phyloP scores from a whole-genome alignment of 2,113 vertebrate genomes.

The Siniperca chuatsi region DNA sequence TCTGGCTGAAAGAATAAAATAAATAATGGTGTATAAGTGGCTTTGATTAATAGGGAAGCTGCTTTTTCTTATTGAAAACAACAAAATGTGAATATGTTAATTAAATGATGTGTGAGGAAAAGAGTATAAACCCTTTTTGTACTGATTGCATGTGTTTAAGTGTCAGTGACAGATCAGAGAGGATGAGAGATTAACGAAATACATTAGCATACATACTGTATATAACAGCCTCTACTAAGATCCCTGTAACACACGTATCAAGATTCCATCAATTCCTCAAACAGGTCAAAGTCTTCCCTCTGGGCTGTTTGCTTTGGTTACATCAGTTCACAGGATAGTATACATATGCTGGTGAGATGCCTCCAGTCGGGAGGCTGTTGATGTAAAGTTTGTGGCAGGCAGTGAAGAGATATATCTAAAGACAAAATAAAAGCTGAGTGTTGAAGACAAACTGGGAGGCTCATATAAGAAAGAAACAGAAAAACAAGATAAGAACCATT shows the following conservation, averaged over 20 bases:
- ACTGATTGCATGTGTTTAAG: neutral
- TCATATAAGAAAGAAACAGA: neutral
- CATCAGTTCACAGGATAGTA: conserved; percentile 3
- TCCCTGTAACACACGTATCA: no score
- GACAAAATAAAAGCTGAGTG: neutral
- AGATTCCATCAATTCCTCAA: conserved; percentile 12
- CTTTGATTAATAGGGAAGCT: neutral
- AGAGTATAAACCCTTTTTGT: neutral
- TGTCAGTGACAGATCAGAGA: conserved; percentile 7
- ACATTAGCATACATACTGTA: no score
- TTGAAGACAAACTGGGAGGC: neutral
- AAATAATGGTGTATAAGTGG: neutral
- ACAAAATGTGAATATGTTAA: neutral
- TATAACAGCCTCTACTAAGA: no score
- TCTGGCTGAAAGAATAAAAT: neutral
- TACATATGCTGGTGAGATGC: neutral
- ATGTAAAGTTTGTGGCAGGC: neutral
- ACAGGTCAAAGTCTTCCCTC: conserved; percentile 52
- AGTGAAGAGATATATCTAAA: neutral
- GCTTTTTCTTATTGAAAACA: neutral
- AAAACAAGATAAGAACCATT: conserved; percentile 4
- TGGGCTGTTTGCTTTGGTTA: conserved; percentile 39
- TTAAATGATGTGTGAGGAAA: neutral
- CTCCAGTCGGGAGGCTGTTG: neutral
- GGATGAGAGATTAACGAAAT: neutral